These are phyloP conservation scores for Fistularia commersonii DNA, from an alignment of 2,797 vertebrate genomes.

Conservation along the genomic window DNA sequence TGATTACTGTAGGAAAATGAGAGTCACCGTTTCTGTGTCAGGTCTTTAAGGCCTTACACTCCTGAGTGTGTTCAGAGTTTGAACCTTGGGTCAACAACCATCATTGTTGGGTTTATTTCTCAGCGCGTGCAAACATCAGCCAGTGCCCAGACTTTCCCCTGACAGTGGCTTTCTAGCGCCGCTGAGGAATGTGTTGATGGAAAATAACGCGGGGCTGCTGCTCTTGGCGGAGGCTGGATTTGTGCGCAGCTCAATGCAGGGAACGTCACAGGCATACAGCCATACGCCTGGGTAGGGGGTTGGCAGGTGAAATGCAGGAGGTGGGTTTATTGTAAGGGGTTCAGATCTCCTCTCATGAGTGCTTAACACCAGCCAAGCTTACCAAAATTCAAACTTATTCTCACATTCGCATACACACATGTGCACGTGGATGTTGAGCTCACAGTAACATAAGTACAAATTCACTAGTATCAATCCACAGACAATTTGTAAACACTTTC, in stretches of 20 bases:
- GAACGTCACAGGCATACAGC: conserved; percentile 24
- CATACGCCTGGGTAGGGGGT: background rate
- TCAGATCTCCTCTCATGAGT: background rate
- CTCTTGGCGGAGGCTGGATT: conserved; percentile 13
- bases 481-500: too few species aligned
- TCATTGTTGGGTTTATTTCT: background rate
- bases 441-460: too few species aligned
- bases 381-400: too few species aligned
- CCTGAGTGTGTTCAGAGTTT: background rate
- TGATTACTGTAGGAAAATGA: too few species aligned
- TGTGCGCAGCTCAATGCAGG: conserved; percentile 9
- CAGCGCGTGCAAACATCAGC: background rate
- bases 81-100: too few species aligned
- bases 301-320: background rate
- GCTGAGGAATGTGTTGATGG: conserved; percentile 17
- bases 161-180: conserved; percentile 3
- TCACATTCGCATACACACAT: too few species aligned
- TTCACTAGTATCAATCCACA: too few species aligned
- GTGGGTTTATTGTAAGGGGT: background rate
- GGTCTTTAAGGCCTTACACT: too few species aligned
- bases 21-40: too few species aligned
- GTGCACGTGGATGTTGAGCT: too few species aligned
- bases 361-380: background rate
- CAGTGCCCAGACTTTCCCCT: background rate
- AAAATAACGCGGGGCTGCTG: conserved; percentile 10